Conservation (phyloP, 2,113 vertebrate genomes). For the Carassius gibelio region DNA sequence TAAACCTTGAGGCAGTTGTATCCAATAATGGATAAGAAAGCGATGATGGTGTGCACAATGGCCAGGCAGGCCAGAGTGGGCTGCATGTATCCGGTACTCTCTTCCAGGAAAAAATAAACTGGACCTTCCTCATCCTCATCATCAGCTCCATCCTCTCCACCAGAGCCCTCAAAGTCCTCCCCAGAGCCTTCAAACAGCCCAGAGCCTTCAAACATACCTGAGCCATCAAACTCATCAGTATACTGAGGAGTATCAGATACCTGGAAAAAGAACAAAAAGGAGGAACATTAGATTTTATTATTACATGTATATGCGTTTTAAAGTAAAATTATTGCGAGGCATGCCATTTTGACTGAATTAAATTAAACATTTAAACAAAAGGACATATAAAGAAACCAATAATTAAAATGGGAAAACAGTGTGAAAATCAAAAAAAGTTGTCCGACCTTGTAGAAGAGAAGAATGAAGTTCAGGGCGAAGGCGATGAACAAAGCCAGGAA, state of each 20-base stretch:
- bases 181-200: slow-evolving; percentile 74
- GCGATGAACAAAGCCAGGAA: slow-evolving; percentile 90
- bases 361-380: not conserved
- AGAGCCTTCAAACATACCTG: slow-evolving; percentile 72
- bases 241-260: slow-evolving; percentile 84
- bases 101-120: slow-evolving; percentile 90
- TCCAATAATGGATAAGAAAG: slow-evolving; percentile 94
- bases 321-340: not conserved
- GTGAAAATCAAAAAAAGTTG: not conserved
- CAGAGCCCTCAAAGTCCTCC: slow-evolving; percentile 78
- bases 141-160: slow-evolving; percentile 66
- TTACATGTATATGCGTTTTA: not conserved
- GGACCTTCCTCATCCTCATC: slow-evolving; percentile 83
- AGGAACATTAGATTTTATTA: not conserved
- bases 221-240: slow-evolving; percentile 75
- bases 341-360: not conserved
- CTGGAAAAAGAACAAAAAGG: slow-evolving; percentile 62
- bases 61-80: slow-evolving; percentile 83
- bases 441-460: slow-evolving; percentile 89
- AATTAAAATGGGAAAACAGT: not conserved
- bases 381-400: not conserved
- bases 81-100: slow-evolving; percentile 96
- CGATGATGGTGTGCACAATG: slow-evolving; percentile 85
- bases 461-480: slow-evolving; percentile 93
- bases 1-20: slow-evolving; percentile 92